These are phyloP conservation scores for Chionomys nivalis DNA, from an alignment of 2,113 vertebrate species.

Conservation along the genomic window DNA sequence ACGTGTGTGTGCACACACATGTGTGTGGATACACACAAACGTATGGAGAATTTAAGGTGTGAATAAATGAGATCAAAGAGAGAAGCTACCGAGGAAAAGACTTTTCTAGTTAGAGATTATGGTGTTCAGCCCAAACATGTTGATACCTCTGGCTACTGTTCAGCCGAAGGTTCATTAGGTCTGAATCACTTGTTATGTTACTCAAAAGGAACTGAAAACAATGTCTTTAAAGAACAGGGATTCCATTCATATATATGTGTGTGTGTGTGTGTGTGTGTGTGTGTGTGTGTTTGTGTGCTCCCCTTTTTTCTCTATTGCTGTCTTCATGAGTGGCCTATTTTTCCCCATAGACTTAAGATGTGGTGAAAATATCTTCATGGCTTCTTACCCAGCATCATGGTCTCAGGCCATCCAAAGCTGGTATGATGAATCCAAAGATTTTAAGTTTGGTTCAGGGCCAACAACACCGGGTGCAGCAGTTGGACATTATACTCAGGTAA, in stretches of 20 bases:
- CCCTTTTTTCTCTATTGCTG: background rate
- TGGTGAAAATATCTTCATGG: conserved; percentile 63
- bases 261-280: background rate
- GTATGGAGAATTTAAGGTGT: background rate
- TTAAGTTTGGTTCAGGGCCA: background rate
- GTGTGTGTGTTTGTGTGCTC: background rate
- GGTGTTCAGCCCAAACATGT: background rate
- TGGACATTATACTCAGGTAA: conserved; percentile 70
- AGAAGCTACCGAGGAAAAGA: background rate
- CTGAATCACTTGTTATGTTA: background rate
- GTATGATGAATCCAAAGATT: background rate
- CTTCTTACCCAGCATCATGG: fast-evolving
- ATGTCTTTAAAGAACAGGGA: background rate
- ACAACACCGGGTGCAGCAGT: fast-evolving
- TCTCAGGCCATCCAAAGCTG: background rate
- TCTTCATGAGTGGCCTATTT: background rate
- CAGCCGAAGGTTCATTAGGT: no score
- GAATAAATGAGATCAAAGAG: background rate
- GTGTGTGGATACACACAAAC: background rate
- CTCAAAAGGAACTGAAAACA: background rate
- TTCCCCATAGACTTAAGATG: conserved; percentile 8
- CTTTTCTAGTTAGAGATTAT: no score
- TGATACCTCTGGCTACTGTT: background rate
- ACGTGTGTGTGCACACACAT: background rate
- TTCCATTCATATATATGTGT: no score